Evolutionary conservation across 2,113 vertebrate genomes (phyloP).

Genomic region (Chaetodon trifascialis): DNA sequence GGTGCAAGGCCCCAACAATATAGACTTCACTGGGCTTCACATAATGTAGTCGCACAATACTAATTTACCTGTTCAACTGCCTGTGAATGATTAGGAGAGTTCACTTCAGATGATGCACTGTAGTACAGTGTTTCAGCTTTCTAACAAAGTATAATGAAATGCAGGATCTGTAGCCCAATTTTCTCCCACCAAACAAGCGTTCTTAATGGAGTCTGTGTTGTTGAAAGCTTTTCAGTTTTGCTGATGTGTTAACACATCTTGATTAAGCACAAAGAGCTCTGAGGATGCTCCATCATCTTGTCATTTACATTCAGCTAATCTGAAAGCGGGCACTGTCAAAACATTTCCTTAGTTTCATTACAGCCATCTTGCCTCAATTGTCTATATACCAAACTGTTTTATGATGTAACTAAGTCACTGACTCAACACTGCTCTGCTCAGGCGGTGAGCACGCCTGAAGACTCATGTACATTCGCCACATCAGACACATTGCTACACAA

Average conservation of each 20-base stretch:
- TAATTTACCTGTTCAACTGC: conserved; percentile 64
- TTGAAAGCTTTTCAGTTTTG: conserved; percentile 38
- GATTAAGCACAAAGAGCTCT: conserved; percentile 8
- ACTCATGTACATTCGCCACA: conserved; percentile 32
- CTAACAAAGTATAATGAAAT: conserved; percentile 19
- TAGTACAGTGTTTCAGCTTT: conserved; percentile 13
- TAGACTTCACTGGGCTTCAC: conserved; percentile 24
- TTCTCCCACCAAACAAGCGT: background rate
- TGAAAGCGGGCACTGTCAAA: conserved; percentile 5
- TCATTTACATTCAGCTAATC: conserved; percentile 11
- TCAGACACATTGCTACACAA: conserved; percentile 45
- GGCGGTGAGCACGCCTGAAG: conserved; percentile 25
- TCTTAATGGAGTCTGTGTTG: conserved; percentile 14
- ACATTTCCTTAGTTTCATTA: conserved; percentile 4
- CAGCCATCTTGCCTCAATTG: background rate
- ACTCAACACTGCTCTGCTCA: conserved; percentile 16
- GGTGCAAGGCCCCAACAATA: conserved; percentile 50
- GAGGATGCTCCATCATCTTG: conserved; percentile 5
- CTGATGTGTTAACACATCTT: conserved; percentile 25
- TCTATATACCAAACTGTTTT: conserved; percentile 24
- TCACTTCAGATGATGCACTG: conserved; percentile 55
- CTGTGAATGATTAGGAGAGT: conserved; percentile 59
- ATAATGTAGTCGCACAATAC: conserved; percentile 37
- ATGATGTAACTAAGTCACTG: conserved; percentile 30
- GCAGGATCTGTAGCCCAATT: background rate